A percentile compares a stretch with the other conserved stretches of the same genome.
These are phyloP conservation scores for Macroteleia sp. DNA, from an alignment of 2,888 invertebrate genomes.

Conservation along the genomic window DNA sequence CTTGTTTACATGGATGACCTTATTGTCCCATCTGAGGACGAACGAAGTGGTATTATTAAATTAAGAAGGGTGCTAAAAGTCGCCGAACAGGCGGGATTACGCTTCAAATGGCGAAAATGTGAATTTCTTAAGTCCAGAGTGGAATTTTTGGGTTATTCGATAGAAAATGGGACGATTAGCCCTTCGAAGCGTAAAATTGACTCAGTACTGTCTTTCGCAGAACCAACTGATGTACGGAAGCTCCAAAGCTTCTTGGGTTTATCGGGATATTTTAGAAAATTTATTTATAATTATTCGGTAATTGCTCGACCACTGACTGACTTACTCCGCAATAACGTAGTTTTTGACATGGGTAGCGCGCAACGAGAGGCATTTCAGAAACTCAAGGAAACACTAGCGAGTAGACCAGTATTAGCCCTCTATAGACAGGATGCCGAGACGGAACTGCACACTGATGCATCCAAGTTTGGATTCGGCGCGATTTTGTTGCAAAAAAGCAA, in stretches of 20 bases:
- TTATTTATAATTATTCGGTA: constrained; percentile 1
- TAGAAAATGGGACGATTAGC: not conserved
- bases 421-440: not conserved
- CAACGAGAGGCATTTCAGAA: no score
- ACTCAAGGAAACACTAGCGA: not conserved
- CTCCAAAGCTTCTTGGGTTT: not conserved
- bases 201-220: not conserved
- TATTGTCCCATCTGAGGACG: no score
- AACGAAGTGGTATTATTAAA: no score
- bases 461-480: not conserved
- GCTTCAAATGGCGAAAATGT: no score
- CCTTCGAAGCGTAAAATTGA: not conserved
- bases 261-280: not conserved
- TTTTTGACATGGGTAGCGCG: not conserved
- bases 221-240: not conserved
- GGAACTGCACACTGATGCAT: not conserved
- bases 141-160: not conserved
- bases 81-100: no score
- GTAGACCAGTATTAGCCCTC: not conserved
- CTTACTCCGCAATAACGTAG: not conserved
- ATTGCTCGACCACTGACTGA: not conserved
- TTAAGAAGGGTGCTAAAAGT: no score
- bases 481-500: not conserved
- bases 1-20: no score
- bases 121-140: no score